Conservation (phyloP, 2,888 invertebrate genomes). For the Sialis fuliginosa region DNA sequence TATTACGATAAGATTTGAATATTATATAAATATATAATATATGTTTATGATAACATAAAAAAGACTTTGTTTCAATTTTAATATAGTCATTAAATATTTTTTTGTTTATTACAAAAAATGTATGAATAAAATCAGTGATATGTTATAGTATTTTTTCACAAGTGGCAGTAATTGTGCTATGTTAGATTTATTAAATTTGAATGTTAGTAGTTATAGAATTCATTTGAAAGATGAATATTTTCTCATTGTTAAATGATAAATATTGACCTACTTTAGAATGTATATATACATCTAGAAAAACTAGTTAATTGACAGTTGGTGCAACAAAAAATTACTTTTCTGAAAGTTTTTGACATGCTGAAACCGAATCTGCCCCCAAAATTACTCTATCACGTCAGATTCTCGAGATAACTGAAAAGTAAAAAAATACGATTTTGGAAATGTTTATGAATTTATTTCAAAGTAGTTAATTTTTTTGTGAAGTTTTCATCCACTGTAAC, state of each 20-base stretch:
- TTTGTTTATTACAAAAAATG: conserved; percentile 1
- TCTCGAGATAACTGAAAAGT: no score
- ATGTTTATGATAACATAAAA: conserved; percentile 3
- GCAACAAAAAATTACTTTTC: no score
- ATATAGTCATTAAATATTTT: conserved; percentile 2
- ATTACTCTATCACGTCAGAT: no score
- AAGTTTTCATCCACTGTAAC: no score
- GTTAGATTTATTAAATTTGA: background rate
- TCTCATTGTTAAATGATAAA: background rate
- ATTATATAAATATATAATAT: background rate
- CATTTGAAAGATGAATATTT: background rate
- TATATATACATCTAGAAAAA: no score
- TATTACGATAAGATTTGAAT: conserved; percentile 3
- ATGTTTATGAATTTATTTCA: no score
- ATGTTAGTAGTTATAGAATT: background rate
- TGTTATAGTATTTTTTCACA: conserved; percentile 24
- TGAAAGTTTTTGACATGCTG: no score
- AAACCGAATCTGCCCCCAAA: no score
- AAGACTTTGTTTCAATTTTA: conserved; percentile 6
- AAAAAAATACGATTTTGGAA: no score
- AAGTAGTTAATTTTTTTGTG: no score
- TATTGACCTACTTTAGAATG: no score
- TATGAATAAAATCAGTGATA: conserved; percentile 21
- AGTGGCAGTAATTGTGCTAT: conserved; percentile 4
- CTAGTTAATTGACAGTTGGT: no score